phyloP scores from a whole-genome alignment of 1,140 invertebrate species.

The Acromyrmex charruanus region DNA sequence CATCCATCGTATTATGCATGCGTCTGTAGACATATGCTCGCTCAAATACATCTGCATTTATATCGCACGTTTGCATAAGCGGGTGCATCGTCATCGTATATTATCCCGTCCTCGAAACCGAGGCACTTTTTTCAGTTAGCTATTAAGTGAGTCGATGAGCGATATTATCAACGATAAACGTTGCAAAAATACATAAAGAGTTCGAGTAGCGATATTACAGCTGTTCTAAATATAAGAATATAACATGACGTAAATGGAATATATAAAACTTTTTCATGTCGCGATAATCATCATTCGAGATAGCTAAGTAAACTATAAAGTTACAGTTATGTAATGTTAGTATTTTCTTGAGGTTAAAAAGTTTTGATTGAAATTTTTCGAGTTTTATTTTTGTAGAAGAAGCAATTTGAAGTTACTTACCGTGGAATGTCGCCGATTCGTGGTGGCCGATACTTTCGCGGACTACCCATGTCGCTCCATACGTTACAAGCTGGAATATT shows the following conservation, averaged over 20 bases:
- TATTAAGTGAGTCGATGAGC: conserved; percentile 9
- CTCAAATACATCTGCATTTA: conserved; percentile 37
- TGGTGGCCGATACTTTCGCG: conserved; percentile 79
- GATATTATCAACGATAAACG: conserved; percentile 3
- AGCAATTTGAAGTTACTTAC: conserved; percentile 72
- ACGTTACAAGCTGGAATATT: conserved; percentile 77
- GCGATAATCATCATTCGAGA: background rate
- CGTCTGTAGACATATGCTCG: conserved; percentile 9
- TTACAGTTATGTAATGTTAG: conserved; percentile 6
- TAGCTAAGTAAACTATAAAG: background rate
- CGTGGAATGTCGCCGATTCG: conserved; percentile 82
- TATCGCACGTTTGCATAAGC: conserved; percentile 41
- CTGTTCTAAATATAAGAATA: conserved; percentile 25
- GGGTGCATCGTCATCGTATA: background rate
- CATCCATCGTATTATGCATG: conserved; percentile 36
- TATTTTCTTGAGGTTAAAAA: background rate
- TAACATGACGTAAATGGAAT: background rate
- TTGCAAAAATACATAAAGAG: conserved; percentile 1
- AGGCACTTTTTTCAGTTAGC: conserved; percentile 30
- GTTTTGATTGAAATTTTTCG: background rate
- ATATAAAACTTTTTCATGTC: background rate
- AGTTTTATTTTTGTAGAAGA: conserved; percentile 15
- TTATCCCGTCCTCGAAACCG: conserved; percentile 18
- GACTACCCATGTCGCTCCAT: conserved; percentile 76
- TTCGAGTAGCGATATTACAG: background rate